Base-by-base conservation (phyloP, 2,888 invertebrate genomes). In the Lasioglossum oenotherae region DNA sequence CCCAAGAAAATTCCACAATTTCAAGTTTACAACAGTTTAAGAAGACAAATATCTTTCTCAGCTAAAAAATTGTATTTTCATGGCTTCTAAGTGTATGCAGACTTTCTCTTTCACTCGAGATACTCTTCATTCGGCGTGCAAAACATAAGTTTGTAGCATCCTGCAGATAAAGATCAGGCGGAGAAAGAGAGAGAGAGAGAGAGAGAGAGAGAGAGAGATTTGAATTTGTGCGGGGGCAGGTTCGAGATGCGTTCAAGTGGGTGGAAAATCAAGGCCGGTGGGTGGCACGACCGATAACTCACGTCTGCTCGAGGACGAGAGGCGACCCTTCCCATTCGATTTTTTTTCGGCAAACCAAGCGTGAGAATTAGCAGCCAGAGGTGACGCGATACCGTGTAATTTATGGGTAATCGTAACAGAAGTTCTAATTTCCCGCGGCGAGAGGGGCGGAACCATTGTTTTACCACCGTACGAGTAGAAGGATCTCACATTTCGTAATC, bases 101-200 rank as follows among this genome's bases (percentile, higher is more conserved):
- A 78, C 85, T 85, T 87, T 87, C 86, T 87, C 82, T 86, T 87
- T 85, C 74, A 31, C 23, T 46, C 38, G 67, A 27, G 71, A 74
- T 67, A 27, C 83, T 81, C 49, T 79, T 84, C 72, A n/a, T 74
- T 75, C 74, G 78, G 53, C 76, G 78, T 49, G 78, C 57, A 67
- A 71, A 86, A 87, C 85, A 82, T 81, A 49, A 60, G 81, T 64
- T 71, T 64, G 85, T 79, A 86, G 89, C 85, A 87, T 89, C 87
- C 85, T 85, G 73, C 19, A 31, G 87, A 87, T 89, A 89, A 84
- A 77, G 77, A 89, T 89, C 89, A 73, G 64, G 4, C 69, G 38
- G 12, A 41, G 41, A n/a, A 41, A 41, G n/a, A 69, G 38, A 69
- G 67, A n/a, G n/a, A 41, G n/a, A 69, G 38, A 69, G 67, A n/a